A percentile compares a stretch with the other conserved stretches of the same genome.
Evolutionary conservation across 1,140 invertebrate genomes (phyloP).

Genomic region (Bombus pascuorum): DNA sequence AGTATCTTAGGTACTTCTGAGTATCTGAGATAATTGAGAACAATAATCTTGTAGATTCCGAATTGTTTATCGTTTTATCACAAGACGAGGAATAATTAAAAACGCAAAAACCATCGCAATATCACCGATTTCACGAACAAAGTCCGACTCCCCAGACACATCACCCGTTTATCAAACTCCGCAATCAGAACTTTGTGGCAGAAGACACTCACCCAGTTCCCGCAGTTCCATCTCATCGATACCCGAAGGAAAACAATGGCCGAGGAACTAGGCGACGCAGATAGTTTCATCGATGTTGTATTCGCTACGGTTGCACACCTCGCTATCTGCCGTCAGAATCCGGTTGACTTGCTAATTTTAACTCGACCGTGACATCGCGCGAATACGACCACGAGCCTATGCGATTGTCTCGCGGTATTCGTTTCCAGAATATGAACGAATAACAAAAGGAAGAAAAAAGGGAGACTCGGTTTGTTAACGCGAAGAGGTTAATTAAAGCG

Average conservation of each 20-base stretch:
- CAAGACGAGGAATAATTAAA: no score
- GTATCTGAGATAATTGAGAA: no score
- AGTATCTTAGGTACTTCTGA: no score
- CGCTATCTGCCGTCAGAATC: slow-evolving; percentile 54
- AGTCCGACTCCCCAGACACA: neutral
- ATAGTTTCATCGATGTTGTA: slow-evolving; percentile 47
- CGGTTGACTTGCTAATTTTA: slow-evolving; percentile 76
- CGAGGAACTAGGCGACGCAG: slow-evolving; percentile 10
- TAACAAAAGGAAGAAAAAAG: neutral
- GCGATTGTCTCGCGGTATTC: slow-evolving; percentile 58
- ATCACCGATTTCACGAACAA: neutral
- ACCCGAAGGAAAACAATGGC: slow-evolving; percentile 13
- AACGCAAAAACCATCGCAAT: no score
- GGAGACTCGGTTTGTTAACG: neutral
- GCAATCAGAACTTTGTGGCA: neutral
- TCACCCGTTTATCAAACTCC: neutral
- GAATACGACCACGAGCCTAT: slow-evolving; percentile 4
- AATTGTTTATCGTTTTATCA: no score
- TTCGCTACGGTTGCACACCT: slow-evolving; percentile 33
- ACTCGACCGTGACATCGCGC: slow-evolving; percentile 77
- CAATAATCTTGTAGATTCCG: no score
- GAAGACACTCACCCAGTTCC: neutral
- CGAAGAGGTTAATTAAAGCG: slow-evolving; percentile 29
- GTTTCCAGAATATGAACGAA: neutral
- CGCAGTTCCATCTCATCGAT: neutral